Percentiles rank a stretch among this genome's conserved stretches.
These are phyloP conservation scores for Sarcophilus harrisii DNA, from an alignment of 2,797 vertebrate genomes.

Conservation along the genomic window DNA sequence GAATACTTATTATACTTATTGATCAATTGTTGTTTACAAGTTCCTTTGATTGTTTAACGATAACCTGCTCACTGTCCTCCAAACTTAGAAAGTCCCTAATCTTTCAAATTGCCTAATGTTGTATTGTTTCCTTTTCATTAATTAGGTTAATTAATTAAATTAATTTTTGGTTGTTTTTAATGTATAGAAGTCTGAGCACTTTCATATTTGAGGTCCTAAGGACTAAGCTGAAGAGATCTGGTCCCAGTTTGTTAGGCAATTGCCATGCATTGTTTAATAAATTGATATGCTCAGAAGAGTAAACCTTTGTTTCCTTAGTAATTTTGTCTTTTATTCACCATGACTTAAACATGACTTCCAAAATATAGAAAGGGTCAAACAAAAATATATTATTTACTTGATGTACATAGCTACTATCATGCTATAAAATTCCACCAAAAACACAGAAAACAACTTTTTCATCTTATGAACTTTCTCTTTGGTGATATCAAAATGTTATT, in stretches of 20 bases:
- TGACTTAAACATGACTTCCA: background rate
- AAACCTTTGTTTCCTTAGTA: background rate
- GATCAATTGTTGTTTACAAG: background rate
- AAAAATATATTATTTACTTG: background rate
- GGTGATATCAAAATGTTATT: background rate
- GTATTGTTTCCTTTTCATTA: background rate
- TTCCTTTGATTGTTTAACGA: background rate
- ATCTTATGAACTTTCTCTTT: background rate
- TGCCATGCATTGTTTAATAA: background rate
- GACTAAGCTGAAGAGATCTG: background rate
- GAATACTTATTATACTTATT: background rate
- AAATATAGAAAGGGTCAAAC: background rate
- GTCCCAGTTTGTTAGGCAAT: background rate
- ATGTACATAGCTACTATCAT: background rate
- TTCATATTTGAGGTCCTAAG: background rate
- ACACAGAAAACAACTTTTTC: background rate
- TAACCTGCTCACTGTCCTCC: background rate
- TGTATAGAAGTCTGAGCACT: background rate
- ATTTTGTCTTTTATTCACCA: background rate
- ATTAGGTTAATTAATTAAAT: background rate
- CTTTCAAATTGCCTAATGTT: background rate
- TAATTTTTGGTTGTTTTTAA: background rate
- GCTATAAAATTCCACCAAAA: background rate
- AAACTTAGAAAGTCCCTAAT: background rate
- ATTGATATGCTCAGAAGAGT: background rate